Evolutionary conservation across 2,113 vertebrate genomes (phyloP).

Genomic region (Protobothrops flavoviridis): DNA sequence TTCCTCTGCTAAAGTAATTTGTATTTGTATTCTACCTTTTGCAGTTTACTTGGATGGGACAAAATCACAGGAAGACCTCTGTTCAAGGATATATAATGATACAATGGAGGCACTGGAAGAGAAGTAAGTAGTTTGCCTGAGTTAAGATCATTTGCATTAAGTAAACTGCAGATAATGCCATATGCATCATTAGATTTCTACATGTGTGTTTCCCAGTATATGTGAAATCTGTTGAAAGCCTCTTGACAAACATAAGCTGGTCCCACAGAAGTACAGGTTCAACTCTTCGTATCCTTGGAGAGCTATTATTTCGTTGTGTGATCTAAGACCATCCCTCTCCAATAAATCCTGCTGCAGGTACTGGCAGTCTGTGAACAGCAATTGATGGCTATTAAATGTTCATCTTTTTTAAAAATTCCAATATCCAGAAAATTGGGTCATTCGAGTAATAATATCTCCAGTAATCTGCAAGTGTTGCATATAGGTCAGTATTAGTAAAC

Average conservation of each 20-base stretch:
- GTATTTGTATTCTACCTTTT: constrained; percentile 25
- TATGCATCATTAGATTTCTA: neutral
- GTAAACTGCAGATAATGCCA: neutral
- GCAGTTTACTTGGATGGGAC: constrained; percentile 88
- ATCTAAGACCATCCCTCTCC: too few species aligned
- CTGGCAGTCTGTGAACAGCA: neutral
- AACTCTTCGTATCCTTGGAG: neutral
- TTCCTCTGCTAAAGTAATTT: neutral
- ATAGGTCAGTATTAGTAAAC: neutral
- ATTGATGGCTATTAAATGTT: neutral
- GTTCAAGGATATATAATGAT: constrained; percentile 74
- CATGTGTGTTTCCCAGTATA: neutral
- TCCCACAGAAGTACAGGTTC: neutral
- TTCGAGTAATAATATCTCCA: neutral
- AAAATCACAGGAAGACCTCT: constrained; percentile 77
- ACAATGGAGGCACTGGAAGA: constrained; percentile 70
- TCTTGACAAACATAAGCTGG: neutral
- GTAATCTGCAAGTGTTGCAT: neutral
- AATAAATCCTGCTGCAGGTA: too few species aligned
- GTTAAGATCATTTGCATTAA: neutral
- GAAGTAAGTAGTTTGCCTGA: constrained; percentile 60
- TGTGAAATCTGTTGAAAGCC: neutral
- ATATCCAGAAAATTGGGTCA: neutral
- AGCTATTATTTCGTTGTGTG: neutral
- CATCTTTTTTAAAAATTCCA: neutral